Evolutionary conservation across 1,140 invertebrate genomes (phyloP).

Genomic region (Drosophila obscura): DNA sequence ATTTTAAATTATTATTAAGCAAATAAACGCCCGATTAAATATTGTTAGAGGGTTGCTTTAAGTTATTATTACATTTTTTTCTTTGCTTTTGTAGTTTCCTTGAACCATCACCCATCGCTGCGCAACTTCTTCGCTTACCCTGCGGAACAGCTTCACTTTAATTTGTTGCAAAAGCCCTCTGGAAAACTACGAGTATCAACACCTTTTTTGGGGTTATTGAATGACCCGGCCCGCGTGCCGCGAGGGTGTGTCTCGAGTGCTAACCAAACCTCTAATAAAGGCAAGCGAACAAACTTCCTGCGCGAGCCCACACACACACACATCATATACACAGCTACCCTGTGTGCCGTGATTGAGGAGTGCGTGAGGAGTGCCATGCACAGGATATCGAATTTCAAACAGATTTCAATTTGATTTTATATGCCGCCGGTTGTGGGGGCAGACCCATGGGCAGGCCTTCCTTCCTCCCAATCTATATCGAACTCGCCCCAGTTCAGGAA

Average conservation of each 20-base stretch:
- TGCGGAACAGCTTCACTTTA: no score
- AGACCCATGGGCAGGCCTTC: not conserved
- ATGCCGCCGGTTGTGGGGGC: conserved; percentile 53
- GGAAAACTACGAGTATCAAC: conserved; percentile 5
- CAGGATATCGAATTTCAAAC: conserved; percentile 75
- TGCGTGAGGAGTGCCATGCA: not conserved
- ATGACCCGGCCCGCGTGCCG: not conserved
- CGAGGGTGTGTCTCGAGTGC: conserved; percentile 22
- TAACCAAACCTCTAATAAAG: conserved; percentile 37
- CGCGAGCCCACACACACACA: conserved; percentile 37
- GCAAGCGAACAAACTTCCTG: conserved; percentile 13
- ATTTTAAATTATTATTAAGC: no score
- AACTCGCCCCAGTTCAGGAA: no score
- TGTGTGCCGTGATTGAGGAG: no score
- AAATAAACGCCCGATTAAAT: no score
- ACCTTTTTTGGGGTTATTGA: not conserved
- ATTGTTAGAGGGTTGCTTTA: no score
- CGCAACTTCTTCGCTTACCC: no score
- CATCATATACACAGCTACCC: conserved; percentile 14
- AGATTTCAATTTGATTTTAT: conserved; percentile 83
- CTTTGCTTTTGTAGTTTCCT: no score
- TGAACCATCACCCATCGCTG: no score
- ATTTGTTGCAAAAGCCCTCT: no score
- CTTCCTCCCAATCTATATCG: conserved; percentile 9
- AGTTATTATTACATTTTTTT: no score